phyloP scores from a whole-genome alignment of 1,140 invertebrate species.

The Drosophila simulans region DNA sequence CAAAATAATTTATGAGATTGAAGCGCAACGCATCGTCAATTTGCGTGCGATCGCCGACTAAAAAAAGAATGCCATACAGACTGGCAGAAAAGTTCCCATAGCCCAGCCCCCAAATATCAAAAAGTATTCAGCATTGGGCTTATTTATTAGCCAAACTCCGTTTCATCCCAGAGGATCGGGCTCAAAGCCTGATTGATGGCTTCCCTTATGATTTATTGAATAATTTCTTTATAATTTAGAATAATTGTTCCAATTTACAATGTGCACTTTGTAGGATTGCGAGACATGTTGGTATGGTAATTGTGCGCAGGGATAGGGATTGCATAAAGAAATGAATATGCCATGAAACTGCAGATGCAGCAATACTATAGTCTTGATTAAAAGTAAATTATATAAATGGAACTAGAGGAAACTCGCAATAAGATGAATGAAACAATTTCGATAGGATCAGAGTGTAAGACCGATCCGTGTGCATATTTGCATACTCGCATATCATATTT shows the following conservation, averaged over 20 bases:
- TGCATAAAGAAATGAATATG: too few species aligned
- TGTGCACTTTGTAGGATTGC: background rate
- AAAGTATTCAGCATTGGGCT: slow-evolving; percentile 36
- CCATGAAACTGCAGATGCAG: too few species aligned
- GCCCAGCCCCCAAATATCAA: slow-evolving; percentile 43
- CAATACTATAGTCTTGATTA: too few species aligned
- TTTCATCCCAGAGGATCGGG: slow-evolving; percentile 2
- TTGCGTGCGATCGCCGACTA: slow-evolving; percentile 59
- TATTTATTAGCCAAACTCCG: slow-evolving; percentile 44
- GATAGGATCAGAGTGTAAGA: background rate
- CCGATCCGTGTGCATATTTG: background rate
- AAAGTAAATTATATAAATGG: background rate
- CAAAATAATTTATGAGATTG: slow-evolving; percentile 83
- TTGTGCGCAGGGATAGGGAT: background rate
- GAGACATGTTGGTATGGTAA: slow-evolving; percentile 2
- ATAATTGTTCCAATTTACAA: slow-evolving; percentile 45
- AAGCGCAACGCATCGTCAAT: slow-evolving; percentile 78
- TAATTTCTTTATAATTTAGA: slow-evolving; percentile 37
- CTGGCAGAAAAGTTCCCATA: slow-evolving; percentile 51
- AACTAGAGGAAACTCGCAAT: background rate
- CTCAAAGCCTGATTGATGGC: slow-evolving; percentile 29
- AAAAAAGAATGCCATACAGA: slow-evolving; percentile 49
- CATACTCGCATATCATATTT: slow-evolving; percentile 1
- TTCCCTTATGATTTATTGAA: slow-evolving; percentile 44
- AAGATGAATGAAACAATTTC: background rate